Evolutionary conservation across 2,888 invertebrate genomes (phyloP), one percentile per base, ranked within the genome.

Genomic region (Torymus aiolomorphi): DNA sequence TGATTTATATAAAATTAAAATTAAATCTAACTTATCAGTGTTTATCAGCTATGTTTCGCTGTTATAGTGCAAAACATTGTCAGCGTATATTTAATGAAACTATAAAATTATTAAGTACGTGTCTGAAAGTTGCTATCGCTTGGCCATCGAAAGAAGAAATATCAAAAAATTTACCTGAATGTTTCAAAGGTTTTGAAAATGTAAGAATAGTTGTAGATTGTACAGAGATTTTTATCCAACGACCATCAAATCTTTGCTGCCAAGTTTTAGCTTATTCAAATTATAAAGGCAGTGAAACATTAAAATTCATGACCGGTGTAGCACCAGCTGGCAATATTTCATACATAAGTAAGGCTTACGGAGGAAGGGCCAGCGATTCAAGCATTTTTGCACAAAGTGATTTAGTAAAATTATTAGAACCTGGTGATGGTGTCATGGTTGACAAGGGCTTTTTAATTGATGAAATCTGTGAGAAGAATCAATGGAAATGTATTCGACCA

Each of bases 341-440:
- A n/a, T 84, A 75, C 76, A 62, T 86, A 1, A 85, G 83, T 65
- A 79, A 82, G 73, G 74, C 80, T 2, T 86, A 83, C 65, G 82
- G 79, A 10, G 83, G 82, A 18, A 20, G 80, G 74, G 61, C 51
- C 11, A 57, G 49, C 24, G 80, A 82, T 57, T 76, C 24, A 16
- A 20, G 18, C 3, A 80, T 83, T 14, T 83, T 83, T 67, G 52
- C 70, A 24, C 66, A 81, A 13, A 81, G 73, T 78, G 73, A 59
- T 57, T 31, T 83, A 49, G 42, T 79, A 8, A 78, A 24, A 20
- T 77, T 79, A 14, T 65, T 80, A 20, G 69, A 82, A 63, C 62
- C 65, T 24, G 74, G 76, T 52, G 84, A 85, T n/a, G 85, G 80
- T 16, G 76, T 83, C n/a, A n/a, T n/a, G n/a, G n/a, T n/a, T n/a